These are phyloP conservation scores for Poecilia wingei DNA, from an alignment of 2,797 vertebrate genomes.

Conservation along the genomic window DNA sequence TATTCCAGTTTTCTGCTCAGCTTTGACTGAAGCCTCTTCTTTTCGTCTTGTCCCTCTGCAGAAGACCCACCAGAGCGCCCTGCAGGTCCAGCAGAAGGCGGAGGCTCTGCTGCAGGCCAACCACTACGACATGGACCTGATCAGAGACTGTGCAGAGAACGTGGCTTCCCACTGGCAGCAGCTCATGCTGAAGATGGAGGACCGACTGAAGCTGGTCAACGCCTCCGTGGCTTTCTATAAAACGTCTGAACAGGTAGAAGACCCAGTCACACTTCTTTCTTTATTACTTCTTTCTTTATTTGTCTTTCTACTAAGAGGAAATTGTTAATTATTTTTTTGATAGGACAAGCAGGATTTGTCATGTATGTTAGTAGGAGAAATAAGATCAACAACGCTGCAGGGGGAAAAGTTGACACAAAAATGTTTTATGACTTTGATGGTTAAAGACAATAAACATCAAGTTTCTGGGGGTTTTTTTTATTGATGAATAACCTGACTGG, in stretches of 20 bases:
- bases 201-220: constrained; percentile 97
- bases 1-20: neutral
- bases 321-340: no score
- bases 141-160: constrained; percentile 93
- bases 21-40: neutral
- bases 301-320: no score
- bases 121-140: constrained; percentile 98
- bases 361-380: no score
- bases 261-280: neutral
- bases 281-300: no score
- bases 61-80: constrained; percentile 93
- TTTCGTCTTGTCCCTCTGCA: constrained; percentile 36
- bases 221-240: constrained; percentile 99
- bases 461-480: no score
- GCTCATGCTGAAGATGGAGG: constrained; percentile 99
- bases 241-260: constrained; percentile 92
- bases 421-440: no score
- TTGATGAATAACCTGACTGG: no score
- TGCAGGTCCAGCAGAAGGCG: constrained; percentile 98
- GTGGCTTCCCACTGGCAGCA: constrained; percentile 98
- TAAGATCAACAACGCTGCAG: no score
- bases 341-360: no score
- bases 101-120: constrained; percentile 96
- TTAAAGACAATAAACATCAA: no score
- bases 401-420: no score